These are phyloP conservation scores for Garra rufa DNA, from an alignment of 2,113 vertebrate species.

Conservation along the genomic window DNA sequence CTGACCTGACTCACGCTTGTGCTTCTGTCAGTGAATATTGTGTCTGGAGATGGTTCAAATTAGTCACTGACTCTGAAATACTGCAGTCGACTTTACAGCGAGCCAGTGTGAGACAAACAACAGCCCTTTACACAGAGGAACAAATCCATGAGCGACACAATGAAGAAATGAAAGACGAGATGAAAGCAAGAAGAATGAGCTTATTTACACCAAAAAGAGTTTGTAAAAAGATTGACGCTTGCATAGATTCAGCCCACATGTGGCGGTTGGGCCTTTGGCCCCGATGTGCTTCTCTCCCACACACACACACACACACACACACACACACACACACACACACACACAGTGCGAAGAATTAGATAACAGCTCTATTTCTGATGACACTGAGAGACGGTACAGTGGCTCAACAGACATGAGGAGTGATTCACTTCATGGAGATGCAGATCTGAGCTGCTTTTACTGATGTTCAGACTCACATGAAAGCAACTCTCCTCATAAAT, in stretches of 20 bases:
- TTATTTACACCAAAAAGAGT: background rate
- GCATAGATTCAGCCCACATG: constrained; percentile 18
- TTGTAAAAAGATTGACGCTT: background rate
- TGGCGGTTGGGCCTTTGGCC: background rate
- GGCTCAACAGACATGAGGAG: background rate
- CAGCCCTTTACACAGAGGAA: background rate
- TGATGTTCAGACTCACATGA: background rate
- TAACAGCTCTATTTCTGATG: constrained; percentile 14
- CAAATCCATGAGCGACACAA: background rate
- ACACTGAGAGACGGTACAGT: background rate
- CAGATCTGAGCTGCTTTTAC: background rate
- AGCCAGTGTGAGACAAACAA: background rate
- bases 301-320: background rate
- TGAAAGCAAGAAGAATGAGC: background rate
- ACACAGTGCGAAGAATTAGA: background rate
- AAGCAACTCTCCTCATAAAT: background rate
- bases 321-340: background rate
- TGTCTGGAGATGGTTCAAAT: background rate
- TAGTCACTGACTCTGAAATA: background rate
- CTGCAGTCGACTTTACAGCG: background rate
- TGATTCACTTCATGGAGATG: background rate
- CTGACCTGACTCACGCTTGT: background rate
- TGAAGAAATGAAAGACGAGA: background rate
- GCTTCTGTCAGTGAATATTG: background rate
- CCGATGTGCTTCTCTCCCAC: background rate